A percentile compares a stretch with the other conserved stretches of the same genome.
Evolutionary conservation across 2,888 invertebrate genomes (phyloP).

Genomic region (Drosophila tripunctata): DNA sequence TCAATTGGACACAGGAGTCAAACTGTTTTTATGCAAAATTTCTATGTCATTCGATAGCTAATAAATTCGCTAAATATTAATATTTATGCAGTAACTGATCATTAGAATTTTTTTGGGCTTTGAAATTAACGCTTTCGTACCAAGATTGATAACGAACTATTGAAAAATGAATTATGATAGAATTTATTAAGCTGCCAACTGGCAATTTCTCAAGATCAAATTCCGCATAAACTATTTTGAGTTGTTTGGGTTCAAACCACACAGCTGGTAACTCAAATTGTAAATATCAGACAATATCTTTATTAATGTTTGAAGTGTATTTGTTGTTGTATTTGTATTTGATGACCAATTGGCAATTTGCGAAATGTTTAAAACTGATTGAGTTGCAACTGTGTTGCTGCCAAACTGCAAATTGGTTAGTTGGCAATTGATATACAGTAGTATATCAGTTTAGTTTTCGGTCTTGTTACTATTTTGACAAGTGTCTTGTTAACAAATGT

Average conservation of each 20-base stretch:
- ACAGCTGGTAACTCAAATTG: neutral
- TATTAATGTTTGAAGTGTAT: neutral
- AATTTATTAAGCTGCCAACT: neutral
- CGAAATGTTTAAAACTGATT: constrained; percentile 45
- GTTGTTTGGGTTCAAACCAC: too few relatives aligned
- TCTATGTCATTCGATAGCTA: too few relatives aligned
- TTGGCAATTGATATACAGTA: neutral
- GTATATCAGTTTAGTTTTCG: neutral
- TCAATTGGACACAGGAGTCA: too few relatives aligned
- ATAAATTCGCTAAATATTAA: too few relatives aligned
- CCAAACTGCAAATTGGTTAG: constrained; percentile 2
- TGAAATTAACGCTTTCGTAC: too few relatives aligned
- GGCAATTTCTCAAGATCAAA: neutral
- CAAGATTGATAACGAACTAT: too few relatives aligned
- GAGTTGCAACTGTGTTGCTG: constrained; percentile 48
- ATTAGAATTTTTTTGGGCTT: too few relatives aligned
- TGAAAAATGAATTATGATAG: too few relatives aligned
- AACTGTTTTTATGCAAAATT: too few relatives aligned
- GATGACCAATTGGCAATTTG: constrained; percentile 28
- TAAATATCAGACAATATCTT: neutral
- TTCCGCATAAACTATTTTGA: neutral
- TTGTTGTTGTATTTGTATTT: constrained; percentile 19
- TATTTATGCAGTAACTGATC: too few relatives aligned
- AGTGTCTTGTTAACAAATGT: constrained; percentile 57
- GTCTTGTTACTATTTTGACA: constrained; percentile 43